Percentiles rank a stretch among this genome's conserved stretches.
phyloP scores from a whole-genome alignment of 1,140 invertebrate genomes.

The Aphelinus certus region DNA sequence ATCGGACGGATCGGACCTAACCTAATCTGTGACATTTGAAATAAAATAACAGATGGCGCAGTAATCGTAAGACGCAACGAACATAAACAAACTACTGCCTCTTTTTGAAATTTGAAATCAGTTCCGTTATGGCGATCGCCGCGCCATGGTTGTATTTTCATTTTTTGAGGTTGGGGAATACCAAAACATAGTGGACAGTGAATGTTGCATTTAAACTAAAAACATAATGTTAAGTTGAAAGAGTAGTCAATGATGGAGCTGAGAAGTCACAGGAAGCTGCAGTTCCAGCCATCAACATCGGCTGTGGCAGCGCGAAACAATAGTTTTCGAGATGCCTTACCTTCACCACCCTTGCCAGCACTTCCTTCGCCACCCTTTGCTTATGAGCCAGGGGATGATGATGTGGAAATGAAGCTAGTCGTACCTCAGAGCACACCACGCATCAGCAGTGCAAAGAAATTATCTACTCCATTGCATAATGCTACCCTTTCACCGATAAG shows the following conservation, averaged over 20 bases:
- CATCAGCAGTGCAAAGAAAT: slow-evolving; percentile 1
- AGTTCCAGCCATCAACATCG: not conserved
- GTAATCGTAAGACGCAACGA: too few species aligned
- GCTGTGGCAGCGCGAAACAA: not conserved
- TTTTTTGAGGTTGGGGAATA: too few species aligned
- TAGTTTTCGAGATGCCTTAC: slow-evolving; percentile 6
- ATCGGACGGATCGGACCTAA: too few species aligned
- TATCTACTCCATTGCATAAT: slow-evolving; percentile 9
- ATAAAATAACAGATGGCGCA: too few species aligned
- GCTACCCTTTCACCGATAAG: slow-evolving; percentile 14
- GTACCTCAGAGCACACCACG: slow-evolving; percentile 18
- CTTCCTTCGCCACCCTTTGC: not conserved
- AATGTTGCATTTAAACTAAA: too few species aligned
- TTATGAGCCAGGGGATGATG: not conserved
- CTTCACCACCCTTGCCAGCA: not conserved
- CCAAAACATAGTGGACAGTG: too few species aligned
- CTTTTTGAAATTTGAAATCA: too few species aligned
- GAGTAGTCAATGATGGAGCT: slow-evolving; percentile 9
- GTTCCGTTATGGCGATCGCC: too few species aligned
- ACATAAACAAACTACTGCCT: too few species aligned
- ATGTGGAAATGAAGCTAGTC: slow-evolving; percentile 19
- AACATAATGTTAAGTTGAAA: too few species aligned
- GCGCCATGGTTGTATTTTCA: too few species aligned
- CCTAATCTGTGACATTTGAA: too few species aligned
- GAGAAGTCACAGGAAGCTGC: slow-evolving; percentile 15